Evolutionary conservation across 2,797 vertebrate genomes (phyloP).

Genomic region (Bradypodion pumilum): DNA sequence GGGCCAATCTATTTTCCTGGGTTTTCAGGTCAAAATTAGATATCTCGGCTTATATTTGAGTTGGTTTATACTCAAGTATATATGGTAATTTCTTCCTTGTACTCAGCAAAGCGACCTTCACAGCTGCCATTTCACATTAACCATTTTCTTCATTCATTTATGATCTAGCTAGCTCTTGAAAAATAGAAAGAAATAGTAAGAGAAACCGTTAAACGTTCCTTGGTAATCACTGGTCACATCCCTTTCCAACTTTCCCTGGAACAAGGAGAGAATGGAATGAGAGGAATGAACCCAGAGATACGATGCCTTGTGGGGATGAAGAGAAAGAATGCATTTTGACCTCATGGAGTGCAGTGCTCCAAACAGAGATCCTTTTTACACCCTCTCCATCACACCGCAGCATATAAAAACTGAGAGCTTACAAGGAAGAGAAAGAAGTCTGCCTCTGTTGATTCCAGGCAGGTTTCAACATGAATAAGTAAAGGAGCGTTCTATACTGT

Average conservation of each 20-base stretch:
- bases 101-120: not conserved
- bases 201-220: not conserved
- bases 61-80: too few species aligned
- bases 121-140: not conserved
- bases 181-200: not conserved
- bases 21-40: too few species aligned
- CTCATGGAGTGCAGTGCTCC: not conserved
- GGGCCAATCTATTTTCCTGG: too few species aligned
- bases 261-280: not conserved
- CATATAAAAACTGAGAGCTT: not conserved
- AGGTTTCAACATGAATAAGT: not conserved
- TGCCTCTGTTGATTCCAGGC: not conserved
- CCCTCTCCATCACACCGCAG: not conserved
- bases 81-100: not conserved
- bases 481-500: not conserved
- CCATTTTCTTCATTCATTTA: not conserved
- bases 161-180: not conserved
- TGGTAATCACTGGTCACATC: not conserved
- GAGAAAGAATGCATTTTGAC: not conserved
- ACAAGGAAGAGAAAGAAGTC: not conserved
- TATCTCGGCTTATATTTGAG: too few species aligned
- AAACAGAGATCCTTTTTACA: constrained; percentile 4
- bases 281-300: not conserved
- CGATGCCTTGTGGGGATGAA: not conserved
- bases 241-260: not conserved